Evolutionary conservation across 2,113 vertebrate species (phyloP), one percentile per base, ranked within the genome.

Genomic region (Campylorhamphus procurvoides): DNA sequence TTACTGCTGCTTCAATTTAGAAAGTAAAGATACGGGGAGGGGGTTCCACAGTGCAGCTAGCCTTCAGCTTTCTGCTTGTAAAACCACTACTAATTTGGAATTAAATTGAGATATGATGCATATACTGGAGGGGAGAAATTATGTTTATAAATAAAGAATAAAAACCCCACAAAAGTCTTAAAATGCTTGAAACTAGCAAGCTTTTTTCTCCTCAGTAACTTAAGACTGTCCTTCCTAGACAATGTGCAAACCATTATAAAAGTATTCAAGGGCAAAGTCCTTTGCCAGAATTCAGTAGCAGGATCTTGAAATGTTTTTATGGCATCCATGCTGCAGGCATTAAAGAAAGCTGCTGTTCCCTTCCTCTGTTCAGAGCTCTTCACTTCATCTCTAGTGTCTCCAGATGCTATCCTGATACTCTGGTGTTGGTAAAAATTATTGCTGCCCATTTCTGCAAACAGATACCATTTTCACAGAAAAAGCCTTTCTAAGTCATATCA

Each of bases 211-310:
- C 67, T 72, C 3, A 1, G 64, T 72, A 91, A 92, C 88, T 95
- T 93, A 86, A 94, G 90, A 77, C 73, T 84, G 50, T 11, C 46
- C 94, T 90, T 93, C 83, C 68, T 89, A 74, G 84, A 81, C 96
- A 96, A 97, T 87, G 77, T 97, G 96, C 64, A 96, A 97, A 79
- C 80, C 73, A 94, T 97, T 97, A 96, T 52, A 69, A 77, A 96
- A 95, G 42, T 87, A 97, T 94, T 96, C 74, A 78, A 90, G 74
- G 84, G 27, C 27, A 50, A 92, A 73, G 33, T 75, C 40, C 76
- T 92, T 93, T 93, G 83, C 89, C 87, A 96, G 92, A 83, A 89
- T 94, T 96, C 62, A 0, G 95, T 93, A 97, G 95, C 87, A 93
- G 75, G 79, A 80, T 84, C 89, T 93, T 95, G 90, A 91, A 95